Base-by-base conservation (phyloP, 2,113 vertebrate genomes). In the Pachyramphus minor region DNA sequence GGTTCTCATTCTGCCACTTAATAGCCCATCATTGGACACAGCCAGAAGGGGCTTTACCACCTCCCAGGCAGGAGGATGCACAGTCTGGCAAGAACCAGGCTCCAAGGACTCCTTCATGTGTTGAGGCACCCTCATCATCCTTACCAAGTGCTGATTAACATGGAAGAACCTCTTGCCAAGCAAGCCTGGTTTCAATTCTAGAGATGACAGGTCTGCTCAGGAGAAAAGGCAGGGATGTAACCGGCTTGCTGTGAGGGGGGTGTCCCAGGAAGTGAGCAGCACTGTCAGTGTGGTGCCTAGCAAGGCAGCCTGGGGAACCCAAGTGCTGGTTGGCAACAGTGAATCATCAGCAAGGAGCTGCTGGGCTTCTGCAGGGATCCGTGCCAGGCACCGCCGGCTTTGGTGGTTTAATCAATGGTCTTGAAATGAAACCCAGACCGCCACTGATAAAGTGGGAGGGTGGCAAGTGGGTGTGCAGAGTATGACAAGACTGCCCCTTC, bases 181-280 rank as follows among this genome's bases (percentile, higher is more conserved):
- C 13, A n/a, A 41, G 27, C 18, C 42, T 58, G 16, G 16, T 44
- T 74, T 77, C 31, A 39, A 2, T 44, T 27, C 39, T 11, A 37
- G 81, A 50, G 55, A 39, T 4, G 37, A n/a, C 24, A 35, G 4
- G 41, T 49, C n/a, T 87, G 69, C 27, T 52, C 27, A 9, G 13
- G 27, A 41, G 64, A 69, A 81, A 60, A 64, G 18, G 55, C 55
- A 28, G 86, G 47, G 56, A 30, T 20, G 33, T 23, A 55, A 45
- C 22, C 0, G 1, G 55, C n/a, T 62, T 22, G 27, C 9, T 0
- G 0, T 4, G 21, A 9, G 0, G 9, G 68, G 58, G 59, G 53
- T 27, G 45, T 30, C 35, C 31, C 0, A 0, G 18, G 35, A 60
- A 50, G 18, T 0, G 12, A 73, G 87, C 52, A 44, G 77, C 37